phyloP scores from a whole-genome alignment of 2,797 vertebrate genomes.

The Novumbra hubbsi region DNA sequence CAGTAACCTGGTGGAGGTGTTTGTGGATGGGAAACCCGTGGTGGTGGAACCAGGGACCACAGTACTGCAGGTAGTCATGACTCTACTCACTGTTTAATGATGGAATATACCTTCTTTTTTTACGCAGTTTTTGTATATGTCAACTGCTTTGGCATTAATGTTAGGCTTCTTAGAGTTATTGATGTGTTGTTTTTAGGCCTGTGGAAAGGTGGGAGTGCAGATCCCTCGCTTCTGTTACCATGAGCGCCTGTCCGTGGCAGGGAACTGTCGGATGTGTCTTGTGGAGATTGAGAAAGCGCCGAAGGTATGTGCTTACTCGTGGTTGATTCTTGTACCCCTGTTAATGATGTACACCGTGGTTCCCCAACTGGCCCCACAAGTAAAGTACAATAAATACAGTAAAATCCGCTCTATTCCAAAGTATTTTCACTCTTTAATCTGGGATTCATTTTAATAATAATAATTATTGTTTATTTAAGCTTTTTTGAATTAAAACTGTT shows the following conservation, averaged over 20 bases:
- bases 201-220: conserved; percentile 90
- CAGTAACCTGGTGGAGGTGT: conserved; percentile 84
- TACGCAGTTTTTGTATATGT: neutral
- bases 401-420: too few relatives aligned
- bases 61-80: conserved; percentile 79
- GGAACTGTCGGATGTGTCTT: conserved; percentile 89
- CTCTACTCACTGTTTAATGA: neutral
- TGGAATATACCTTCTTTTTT: neutral
- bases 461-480: too few relatives aligned
- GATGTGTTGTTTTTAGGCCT: conserved; percentile 73
- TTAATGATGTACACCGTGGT: neutral
- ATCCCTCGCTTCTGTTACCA: conserved; percentile 90
- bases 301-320: conserved; percentile 65
- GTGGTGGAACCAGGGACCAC: conserved; percentile 88
- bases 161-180: conserved; percentile 3
- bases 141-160: neutral
- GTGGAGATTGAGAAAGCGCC: conserved; percentile 88
- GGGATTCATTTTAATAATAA: too few relatives aligned
- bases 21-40: conserved; percentile 85
- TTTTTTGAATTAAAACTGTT: too few relatives aligned
- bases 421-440: too few relatives aligned
- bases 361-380: too few relatives aligned
- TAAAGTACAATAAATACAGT: too few relatives aligned
- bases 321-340: neutral
- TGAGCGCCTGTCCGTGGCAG: conserved; percentile 85